phyloP scores from a whole-genome alignment of 2,797 vertebrate species.

The Chromobotia macracanthus region DNA sequence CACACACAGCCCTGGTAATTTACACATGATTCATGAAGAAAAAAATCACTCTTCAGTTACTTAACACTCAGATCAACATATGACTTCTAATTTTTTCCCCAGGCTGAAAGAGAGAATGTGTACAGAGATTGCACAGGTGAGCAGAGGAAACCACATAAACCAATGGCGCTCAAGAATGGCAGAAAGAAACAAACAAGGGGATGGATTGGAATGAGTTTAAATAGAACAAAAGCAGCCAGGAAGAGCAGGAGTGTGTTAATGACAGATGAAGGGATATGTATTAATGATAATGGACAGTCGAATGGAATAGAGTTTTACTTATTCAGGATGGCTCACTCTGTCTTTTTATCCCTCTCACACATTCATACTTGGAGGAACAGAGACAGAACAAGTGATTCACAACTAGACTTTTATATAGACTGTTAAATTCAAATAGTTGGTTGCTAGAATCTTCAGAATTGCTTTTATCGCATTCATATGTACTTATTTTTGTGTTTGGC shows the following conservation, averaged over 20 bases:
- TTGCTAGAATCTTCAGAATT: not conserved
- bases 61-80: conserved; percentile 5
- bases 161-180: not conserved
- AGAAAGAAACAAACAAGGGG: conserved; percentile 52
- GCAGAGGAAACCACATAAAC: not conserved
- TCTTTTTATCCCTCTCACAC: conserved; percentile 65
- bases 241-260: conserved; percentile 78
- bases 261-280: conserved; percentile 79
- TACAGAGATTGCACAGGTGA: not conserved
- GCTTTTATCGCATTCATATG: no score
- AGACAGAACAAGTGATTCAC: conserved; percentile 13
- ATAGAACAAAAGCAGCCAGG: conserved; percentile 82
- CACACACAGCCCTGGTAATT: not conserved
- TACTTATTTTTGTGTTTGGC: no score
- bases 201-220: conserved; percentile 66
- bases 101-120: not conserved
- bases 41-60: not conserved
- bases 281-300: conserved; percentile 81
- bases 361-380: conserved; percentile 60
- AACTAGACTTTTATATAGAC: not conserved
- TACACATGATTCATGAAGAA: conserved; percentile 17
- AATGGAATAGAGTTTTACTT: conserved; percentile 86
- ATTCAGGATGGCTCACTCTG: conserved; percentile 79
- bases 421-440: not conserved
- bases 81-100: conserved; percentile 9